Conservation (phyloP, 2,797 vertebrate species). For the Phoebastria nigripes region DNA sequence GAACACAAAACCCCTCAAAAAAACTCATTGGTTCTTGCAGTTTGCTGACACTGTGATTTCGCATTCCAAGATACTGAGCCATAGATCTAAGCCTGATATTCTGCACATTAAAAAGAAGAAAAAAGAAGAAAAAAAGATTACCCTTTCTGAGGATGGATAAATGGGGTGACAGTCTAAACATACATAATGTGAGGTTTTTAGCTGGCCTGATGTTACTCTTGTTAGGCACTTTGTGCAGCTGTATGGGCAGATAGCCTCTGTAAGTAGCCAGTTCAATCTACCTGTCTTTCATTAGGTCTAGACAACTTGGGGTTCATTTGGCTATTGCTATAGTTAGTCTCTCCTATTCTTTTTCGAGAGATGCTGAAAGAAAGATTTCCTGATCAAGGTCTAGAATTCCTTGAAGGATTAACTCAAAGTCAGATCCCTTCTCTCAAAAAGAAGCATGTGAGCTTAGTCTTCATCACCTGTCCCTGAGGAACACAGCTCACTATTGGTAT, state of each 20-base stretch:
- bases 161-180: not conserved
- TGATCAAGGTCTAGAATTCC: not conserved
- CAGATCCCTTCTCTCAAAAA: not conserved
- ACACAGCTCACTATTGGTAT: not conserved
- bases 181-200: not conserved
- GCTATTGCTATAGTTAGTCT: not conserved
- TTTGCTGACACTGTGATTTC: not conserved
- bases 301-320: not conserved
- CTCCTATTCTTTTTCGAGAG: not conserved
- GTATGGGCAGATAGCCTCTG: not conserved
- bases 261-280: not conserved
- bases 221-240: not conserved
- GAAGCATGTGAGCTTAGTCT: not conserved
- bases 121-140: not conserved
- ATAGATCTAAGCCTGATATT: not conserved
- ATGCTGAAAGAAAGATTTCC: not conserved
- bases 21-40: not conserved
- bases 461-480: not conserved
- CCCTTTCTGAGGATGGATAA: not conserved
- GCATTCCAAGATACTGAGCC: not conserved
- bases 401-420: not conserved
- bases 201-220: not conserved
- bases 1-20: not conserved
- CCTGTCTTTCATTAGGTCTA: not conserved
- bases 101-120: not conserved